Evolutionary conservation across 2,888 invertebrate genomes (phyloP).

Genomic region (Sepiola atlantica): DNA sequence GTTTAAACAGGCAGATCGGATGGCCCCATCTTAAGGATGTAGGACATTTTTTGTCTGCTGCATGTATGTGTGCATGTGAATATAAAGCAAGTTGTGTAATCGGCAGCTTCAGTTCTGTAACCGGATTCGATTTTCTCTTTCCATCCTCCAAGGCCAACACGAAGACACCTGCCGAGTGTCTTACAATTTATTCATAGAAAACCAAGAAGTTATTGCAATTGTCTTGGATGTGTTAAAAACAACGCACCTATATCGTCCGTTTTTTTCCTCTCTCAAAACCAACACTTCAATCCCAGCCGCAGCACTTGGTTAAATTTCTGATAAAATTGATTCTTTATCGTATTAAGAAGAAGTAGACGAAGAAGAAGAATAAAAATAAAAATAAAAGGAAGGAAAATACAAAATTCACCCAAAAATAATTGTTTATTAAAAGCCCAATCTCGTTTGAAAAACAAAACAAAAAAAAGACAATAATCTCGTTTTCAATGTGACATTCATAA

Average conservation of each 20-base stretch:
- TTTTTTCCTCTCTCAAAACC: background rate
- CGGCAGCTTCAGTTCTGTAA: background rate
- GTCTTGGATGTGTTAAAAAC: background rate
- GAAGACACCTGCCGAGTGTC: background rate
- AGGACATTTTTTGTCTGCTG: background rate
- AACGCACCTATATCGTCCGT: background rate
- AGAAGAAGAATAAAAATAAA: background rate
- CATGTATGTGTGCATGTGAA: background rate
- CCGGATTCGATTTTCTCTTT: background rate
- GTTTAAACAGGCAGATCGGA: too few relatives aligned
- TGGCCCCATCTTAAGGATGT: too few relatives aligned
- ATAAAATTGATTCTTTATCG: background rate
- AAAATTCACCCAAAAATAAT: background rate
- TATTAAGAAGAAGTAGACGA: background rate
- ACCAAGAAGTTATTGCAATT: constrained; percentile 14
- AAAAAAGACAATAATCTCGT: background rate
- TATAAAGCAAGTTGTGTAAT: background rate
- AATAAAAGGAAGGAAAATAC: too few relatives aligned
- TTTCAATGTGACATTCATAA: background rate
- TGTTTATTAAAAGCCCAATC: background rate
- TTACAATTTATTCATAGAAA: background rate
- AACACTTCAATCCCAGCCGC: background rate
- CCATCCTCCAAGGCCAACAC: background rate
- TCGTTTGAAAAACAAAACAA: background rate
- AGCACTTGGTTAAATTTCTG: background rate